Percentiles rank a stretch among this genome's conserved stretches.
These are phyloP conservation scores for Aquatica leii DNA, from an alignment of 2,888 invertebrate genomes.

Conservation along the genomic window DNA sequence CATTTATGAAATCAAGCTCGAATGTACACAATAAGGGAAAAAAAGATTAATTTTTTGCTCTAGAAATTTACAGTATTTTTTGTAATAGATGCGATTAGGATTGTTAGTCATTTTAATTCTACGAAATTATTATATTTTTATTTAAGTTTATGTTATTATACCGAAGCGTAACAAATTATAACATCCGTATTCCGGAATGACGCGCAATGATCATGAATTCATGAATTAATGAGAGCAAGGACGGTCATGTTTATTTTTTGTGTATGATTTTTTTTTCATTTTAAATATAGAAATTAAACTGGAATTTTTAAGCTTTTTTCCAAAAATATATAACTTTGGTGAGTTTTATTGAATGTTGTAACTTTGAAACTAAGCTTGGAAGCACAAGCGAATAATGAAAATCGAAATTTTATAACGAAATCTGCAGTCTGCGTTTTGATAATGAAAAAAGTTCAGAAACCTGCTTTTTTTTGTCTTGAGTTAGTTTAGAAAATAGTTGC, in stretches of 20 bases:
- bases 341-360: too few species aligned
- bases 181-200: conserved; percentile 48
- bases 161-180: conserved; percentile 48
- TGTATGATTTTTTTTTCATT: too few species aligned
- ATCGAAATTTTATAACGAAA: too few species aligned
- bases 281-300: too few species aligned
- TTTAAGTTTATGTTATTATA: conserved; percentile 25
- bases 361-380: too few species aligned
- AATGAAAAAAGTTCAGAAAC: too few species aligned
- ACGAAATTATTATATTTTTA: conserved; percentile 21
- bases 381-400: too few species aligned
- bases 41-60: conserved; percentile 6
- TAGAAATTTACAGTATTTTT: conserved; percentile 6
- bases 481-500: too few species aligned
- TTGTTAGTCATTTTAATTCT: conserved; percentile 17
- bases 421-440: too few species aligned
- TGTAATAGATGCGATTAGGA: conserved; percentile 20
- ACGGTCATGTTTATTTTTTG: conserved; percentile 29
- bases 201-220: conserved; percentile 37
- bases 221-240: conserved; percentile 40
- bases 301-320: too few species aligned
- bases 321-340: too few species aligned
- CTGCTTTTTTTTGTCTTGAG: too few species aligned
- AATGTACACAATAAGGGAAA: background rate
- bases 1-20: background rate